Evolutionary conservation across 2,113 vertebrate species (phyloP).

Genomic region (Ivindomyrus marchei): DNA sequence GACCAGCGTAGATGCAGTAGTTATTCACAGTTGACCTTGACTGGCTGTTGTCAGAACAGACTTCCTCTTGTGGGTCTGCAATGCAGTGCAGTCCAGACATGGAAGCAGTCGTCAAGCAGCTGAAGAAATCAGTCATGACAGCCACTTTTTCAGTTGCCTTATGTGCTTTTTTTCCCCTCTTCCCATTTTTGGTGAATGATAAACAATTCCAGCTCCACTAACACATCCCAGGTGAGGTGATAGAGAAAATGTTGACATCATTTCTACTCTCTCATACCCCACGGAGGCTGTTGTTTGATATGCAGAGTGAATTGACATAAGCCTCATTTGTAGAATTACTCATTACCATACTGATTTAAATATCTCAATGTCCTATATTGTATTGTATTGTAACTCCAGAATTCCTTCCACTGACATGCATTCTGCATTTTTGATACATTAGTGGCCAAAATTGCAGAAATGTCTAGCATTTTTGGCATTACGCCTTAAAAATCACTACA

Average conservation of each 20-base stretch:
- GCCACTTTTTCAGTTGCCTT: constrained; percentile 4
- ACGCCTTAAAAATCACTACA: too few species aligned
- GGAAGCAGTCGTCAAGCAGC: constrained; percentile 33
- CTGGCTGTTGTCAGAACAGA: not conserved
- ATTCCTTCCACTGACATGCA: not conserved
- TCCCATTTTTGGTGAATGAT: constrained; percentile 26
- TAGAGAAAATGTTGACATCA: constrained; percentile 28
- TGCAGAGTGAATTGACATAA: not conserved
- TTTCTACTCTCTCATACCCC: not conserved
- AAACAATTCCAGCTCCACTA: constrained; percentile 32
- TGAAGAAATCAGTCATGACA: constrained; percentile 50
- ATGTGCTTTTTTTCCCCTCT: not conserved
- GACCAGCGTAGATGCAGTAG: not conserved
- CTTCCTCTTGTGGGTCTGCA: not conserved
- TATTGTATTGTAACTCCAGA: not conserved
- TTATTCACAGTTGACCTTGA: not conserved
- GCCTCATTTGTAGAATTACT: not conserved
- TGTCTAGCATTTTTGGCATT: too few species aligned
- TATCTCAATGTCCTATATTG: not conserved
- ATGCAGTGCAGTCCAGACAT: not conserved
- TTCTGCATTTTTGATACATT: not conserved
- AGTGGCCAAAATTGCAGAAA: too few species aligned
- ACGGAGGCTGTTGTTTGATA: not conserved
- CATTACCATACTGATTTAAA: not conserved
- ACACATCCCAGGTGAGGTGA: constrained; percentile 24